Evolutionary conservation across 1,140 invertebrate genomes (phyloP).

Genomic region (Drosophila ambigua): DNA sequence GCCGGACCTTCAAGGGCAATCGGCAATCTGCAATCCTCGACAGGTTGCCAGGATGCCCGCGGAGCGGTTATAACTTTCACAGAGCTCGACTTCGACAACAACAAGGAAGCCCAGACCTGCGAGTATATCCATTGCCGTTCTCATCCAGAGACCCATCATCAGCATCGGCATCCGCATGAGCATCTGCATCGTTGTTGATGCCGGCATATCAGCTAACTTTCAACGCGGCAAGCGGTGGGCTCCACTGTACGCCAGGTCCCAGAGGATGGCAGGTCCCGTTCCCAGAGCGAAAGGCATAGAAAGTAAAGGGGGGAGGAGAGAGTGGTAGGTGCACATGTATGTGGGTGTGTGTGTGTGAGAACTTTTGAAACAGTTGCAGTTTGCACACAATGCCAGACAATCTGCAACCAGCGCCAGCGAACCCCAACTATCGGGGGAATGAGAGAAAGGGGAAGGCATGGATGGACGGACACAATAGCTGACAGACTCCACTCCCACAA

Average conservation of each 20-base stretch:
- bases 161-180: constrained; percentile 27
- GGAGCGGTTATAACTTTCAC: constrained; percentile 19
- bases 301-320: neutral
- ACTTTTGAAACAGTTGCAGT: constrained; percentile 79
- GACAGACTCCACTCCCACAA: constrained; percentile 16
- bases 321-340: neutral
- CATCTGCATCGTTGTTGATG: constrained; percentile 30
- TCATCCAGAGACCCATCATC: constrained; percentile 31
- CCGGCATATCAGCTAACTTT: constrained; percentile 73
- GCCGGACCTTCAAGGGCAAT: too few relatives aligned
- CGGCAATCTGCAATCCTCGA: constrained; percentile 22
- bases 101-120: neutral
- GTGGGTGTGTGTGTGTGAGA: constrained; percentile 22
- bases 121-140: neutral
- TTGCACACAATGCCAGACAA: constrained; percentile 66
- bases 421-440: neutral
- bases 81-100: neutral
- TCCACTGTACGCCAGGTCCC: constrained; percentile 16
- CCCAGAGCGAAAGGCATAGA: constrained; percentile 36
- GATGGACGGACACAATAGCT: constrained; percentile 60
- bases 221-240: constrained; percentile 57
- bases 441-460: neutral
- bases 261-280: constrained; percentile 42
- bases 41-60: constrained; percentile 1
- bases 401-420: constrained; percentile 16